These are phyloP conservation scores for Zenarchopterus dispar DNA, from an alignment of 2,797 vertebrate genomes.

Conservation along the genomic window DNA sequence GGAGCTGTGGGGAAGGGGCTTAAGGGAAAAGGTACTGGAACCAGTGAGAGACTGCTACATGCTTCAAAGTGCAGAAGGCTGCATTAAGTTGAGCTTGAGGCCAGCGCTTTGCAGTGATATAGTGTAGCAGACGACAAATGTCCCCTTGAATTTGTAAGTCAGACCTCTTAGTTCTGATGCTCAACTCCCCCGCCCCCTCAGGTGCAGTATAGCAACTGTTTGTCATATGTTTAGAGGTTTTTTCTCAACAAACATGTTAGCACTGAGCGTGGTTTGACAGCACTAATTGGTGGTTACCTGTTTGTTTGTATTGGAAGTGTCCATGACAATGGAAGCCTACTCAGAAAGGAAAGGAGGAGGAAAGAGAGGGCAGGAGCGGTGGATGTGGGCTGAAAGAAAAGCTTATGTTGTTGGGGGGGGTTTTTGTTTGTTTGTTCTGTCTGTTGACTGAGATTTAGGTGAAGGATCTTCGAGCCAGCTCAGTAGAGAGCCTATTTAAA, in stretches of 20 bases:
- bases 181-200: slow-evolving; percentile 27
- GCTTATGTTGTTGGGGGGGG: slow-evolving; percentile 66
- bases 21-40: slow-evolving; percentile 16
- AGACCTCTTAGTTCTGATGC: slow-evolving; percentile 44
- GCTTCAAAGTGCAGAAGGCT: slow-evolving; percentile 40
- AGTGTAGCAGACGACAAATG: slow-evolving; percentile 45
- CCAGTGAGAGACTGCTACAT: slow-evolving; percentile 27
- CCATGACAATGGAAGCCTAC: slow-evolving; percentile 31
- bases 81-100: slow-evolving; percentile 53
- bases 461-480: slow-evolving; percentile 31
- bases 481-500: slow-evolving; percentile 18
- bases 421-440: slow-evolving; percentile 43
- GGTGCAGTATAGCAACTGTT: slow-evolving; percentile 10
- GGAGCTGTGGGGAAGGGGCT: slow-evolving; percentile 23
- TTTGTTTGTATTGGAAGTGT: slow-evolving; percentile 54
- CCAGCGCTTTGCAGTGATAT: slow-evolving; percentile 49
- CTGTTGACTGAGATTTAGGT: slow-evolving; percentile 65
- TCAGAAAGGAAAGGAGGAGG: slow-evolving; percentile 19
- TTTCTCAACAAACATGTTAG: slow-evolving; percentile 21
- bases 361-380: slow-evolving; percentile 1
- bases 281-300: slow-evolving; percentile 54
- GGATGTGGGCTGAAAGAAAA: slow-evolving; percentile 70
- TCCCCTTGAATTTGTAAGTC: slow-evolving; percentile 17
- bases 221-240: slow-evolving; percentile 26
- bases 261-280: slow-evolving; percentile 38